phyloP scores from a whole-genome alignment of 2,888 invertebrate species.

The Zeuzera pyrina region DNA sequence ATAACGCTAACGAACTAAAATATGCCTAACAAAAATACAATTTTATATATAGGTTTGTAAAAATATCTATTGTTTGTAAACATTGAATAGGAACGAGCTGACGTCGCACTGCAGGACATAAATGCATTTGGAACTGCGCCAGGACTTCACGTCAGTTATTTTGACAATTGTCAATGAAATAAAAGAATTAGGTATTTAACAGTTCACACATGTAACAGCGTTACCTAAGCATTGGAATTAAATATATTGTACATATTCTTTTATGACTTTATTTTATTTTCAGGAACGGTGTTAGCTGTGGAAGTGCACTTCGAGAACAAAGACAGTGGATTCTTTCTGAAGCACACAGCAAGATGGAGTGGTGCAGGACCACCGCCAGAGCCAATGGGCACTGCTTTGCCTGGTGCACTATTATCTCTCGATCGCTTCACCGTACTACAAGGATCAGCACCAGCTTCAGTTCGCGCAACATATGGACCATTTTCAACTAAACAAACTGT shows the following conservation, averaged over 20 bases:
- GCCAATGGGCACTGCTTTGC: conserved; percentile 60
- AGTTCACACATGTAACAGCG: conserved; percentile 38
- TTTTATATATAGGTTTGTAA: no score
- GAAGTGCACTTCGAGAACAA: conserved; percentile 94
- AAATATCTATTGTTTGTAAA: conserved; percentile 58
- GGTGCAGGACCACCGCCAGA: conserved; percentile 65
- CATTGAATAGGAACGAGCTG: conserved; percentile 31
- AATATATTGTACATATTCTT: conserved; percentile 25
- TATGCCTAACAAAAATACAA: neutral
- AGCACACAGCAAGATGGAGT: conserved; percentile 84
- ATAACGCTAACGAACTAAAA: no score
- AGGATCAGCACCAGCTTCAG: conserved; percentile 91
- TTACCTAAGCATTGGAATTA: no score
- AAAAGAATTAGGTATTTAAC: conserved; percentile 40
- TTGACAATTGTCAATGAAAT: conserved; percentile 43
- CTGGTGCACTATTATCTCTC: conserved; percentile 83
- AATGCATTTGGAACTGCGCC: conserved; percentile 51
- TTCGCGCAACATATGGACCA: conserved; percentile 93
- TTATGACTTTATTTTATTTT: conserved; percentile 36
- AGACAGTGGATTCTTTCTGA: conserved; percentile 92
- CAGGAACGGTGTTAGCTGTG: conserved; percentile 81
- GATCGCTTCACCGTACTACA: conserved; percentile 94
- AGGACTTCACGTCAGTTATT: conserved; percentile 46
- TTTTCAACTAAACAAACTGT: conserved; percentile 97
- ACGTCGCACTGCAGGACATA: conserved; percentile 35